A percentile compares a stretch with the other conserved stretches of the same genome.
These are phyloP conservation scores for Tanytarsus gracilentus DNA, from an alignment of 2,888 invertebrate species.

Conservation along the genomic window DNA sequence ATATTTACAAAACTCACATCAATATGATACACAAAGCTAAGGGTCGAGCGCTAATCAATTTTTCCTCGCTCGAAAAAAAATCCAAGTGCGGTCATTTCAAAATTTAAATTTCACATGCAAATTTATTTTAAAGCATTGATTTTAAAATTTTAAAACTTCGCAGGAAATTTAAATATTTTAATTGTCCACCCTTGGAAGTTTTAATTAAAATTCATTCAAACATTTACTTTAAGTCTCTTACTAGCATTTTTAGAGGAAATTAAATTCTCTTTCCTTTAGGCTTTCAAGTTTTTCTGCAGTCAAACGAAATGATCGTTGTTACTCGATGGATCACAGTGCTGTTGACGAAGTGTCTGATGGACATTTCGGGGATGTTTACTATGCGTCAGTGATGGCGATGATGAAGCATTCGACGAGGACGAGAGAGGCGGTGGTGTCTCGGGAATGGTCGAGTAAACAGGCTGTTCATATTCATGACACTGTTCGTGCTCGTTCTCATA, in stretches of 20 bases:
- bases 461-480: constrained; percentile 30
- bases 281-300: neutral
- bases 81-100: no score
- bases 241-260: neutral
- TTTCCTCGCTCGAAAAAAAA: no score
- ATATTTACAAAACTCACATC: no score
- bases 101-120: no score
- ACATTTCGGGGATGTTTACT: neutral
- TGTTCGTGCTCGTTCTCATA: constrained; percentile 29
- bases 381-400: constrained; percentile 5
- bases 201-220: no score
- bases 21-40: no score
- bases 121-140: no score
- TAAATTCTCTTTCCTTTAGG: neutral
- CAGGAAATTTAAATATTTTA: no score
- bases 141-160: no score
- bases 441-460: constrained; percentile 31
- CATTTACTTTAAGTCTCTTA: neutral
- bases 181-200: no score
- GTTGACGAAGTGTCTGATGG: neutral
- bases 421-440: constrained; percentile 30
- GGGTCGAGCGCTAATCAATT: no score
- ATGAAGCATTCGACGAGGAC: constrained; percentile 1
- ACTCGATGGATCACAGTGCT: constrained; percentile 1
- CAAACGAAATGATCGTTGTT: constrained; percentile 12